Evolutionary conservation across 2,113 vertebrate genomes (phyloP), one percentile per base, ranked within the genome.

Genomic region (Sapayoa aenigma): DNA sequence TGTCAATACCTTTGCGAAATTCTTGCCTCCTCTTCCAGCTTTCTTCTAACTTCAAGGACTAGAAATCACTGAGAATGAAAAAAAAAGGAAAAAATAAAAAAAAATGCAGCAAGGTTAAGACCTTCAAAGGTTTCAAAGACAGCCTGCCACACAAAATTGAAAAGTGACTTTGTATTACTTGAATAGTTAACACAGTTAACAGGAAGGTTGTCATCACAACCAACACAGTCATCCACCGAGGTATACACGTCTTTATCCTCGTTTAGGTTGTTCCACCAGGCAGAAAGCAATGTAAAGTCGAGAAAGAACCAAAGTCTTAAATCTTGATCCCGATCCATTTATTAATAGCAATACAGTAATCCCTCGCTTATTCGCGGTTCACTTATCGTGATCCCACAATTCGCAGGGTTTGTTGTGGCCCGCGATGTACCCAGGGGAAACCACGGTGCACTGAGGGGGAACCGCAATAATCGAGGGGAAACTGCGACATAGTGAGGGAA

Each of bases 301-400:
- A 58, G 55, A 53, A 63, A 59, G 22, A 22, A 73, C 11, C 8
- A 24, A 67, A 76, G 21, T 14, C 37, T 72, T 53, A 27, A 27
- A 46, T 46, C 22, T 46, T 62, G 18, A 33, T 77, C 31, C 44
- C 17, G 9, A 44, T 50, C 20, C 23, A 30, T 56, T 74, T 30
- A 11, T 7, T 37, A 31, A 4, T 6, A 37, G 5, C 3, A 31
- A 2, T 18, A 49, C n/a, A n/a, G n/a, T n/a, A n/a, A n/a, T n/a
- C n/a, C n/a, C n/a, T n/a, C n/a, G n/a, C n/a, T n/a, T n/a, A n/a
- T n/a, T n/a, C n/a, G n/a, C n/a, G n/a, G n/a, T n/a, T n/a, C n/a
- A n/a, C n/a, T n/a, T n/a, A n/a, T n/a, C n/a, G n/a, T n/a, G n/a
- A n/a, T n/a, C n/a, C n/a, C n/a, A n/a, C n/a, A n/a, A n/a, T n/a